phyloP scores from a whole-genome alignment of 64 coral and sea anemone genomes.

The Pocillopora verrucosa region DNA sequence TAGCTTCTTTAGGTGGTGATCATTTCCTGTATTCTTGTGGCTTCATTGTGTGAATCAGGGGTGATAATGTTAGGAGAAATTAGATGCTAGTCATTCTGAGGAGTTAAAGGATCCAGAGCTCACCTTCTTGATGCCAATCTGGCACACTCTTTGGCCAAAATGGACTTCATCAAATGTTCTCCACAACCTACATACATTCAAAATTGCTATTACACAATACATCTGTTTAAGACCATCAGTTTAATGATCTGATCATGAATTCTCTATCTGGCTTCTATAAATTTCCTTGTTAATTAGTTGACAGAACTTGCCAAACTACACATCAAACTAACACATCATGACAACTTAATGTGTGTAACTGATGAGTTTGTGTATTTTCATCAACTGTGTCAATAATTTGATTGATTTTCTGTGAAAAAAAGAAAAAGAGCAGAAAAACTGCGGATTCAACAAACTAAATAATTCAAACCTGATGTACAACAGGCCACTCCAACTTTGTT shows the following conservation, averaged over 20 bases:
- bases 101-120: neutral
- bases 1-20: too few species aligned
- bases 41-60: neutral
- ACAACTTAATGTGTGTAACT: too few species aligned
- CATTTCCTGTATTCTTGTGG: neutral
- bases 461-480: conserved; percentile 79
- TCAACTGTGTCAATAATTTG: too few species aligned
- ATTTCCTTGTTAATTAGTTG: too few species aligned
- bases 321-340: too few species aligned
- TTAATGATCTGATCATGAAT: neutral
- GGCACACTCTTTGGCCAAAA: conserved; percentile 89
- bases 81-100: too few species aligned
- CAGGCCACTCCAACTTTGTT: conserved; percentile 68
- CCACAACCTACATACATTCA: conserved; percentile 74
- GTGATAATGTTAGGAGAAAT: neutral
- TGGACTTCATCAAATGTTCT: conserved; percentile 89
- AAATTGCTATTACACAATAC: neutral
- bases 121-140: conserved; percentile 61
- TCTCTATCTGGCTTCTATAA: too few species aligned
- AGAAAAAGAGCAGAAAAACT: neutral
- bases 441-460: neutral
- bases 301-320: too few species aligned
- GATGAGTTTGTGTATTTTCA: too few species aligned
- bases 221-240: too few species aligned
- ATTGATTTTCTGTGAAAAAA: neutral